phyloP scores from a whole-genome alignment of 2,797 vertebrate species.

The Nyctibius grandis region DNA sequence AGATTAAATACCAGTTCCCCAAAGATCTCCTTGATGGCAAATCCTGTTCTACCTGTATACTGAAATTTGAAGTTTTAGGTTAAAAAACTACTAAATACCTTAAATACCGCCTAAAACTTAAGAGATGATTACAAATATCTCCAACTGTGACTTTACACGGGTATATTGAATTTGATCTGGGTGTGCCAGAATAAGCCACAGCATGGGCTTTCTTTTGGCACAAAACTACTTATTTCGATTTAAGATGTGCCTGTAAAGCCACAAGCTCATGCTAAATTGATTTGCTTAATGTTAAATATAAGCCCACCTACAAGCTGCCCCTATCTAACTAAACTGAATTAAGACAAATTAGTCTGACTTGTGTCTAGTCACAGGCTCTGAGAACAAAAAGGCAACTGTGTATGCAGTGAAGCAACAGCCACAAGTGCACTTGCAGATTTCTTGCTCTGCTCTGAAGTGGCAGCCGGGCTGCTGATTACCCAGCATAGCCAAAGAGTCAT shows the following conservation, averaged over 20 bases:
- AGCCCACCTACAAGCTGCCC: neutral
- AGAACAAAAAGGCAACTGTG: neutral
- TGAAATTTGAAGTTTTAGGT: neutral
- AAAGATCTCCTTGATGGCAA: neutral
- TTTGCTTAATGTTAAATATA: slow-evolving; percentile 12
- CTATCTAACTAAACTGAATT: neutral
- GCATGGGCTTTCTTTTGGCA: neutral
- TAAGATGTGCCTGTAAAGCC: neutral
- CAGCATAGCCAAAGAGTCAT: neutral
- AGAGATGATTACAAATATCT: neutral
- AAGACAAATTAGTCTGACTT: slow-evolving; percentile 24
- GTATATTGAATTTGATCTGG: neutral
- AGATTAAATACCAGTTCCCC: neutral
- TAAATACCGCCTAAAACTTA: neutral
- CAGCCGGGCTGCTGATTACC: neutral
- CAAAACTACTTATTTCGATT: neutral
- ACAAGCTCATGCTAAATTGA: neutral
- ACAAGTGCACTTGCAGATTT: neutral
- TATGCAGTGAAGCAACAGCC: neutral
- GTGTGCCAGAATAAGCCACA: neutral
- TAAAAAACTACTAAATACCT: neutral
- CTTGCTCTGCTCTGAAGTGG: neutral
- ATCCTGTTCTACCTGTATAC: neutral
- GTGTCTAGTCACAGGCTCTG: neutral
- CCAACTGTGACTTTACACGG: neutral